A percentile compares a stretch with the other conserved stretches of the same genome.
These are phyloP conservation scores for Hylia prasina DNA, from an alignment of 2,113 vertebrate genomes.

Conservation along the genomic window DNA sequence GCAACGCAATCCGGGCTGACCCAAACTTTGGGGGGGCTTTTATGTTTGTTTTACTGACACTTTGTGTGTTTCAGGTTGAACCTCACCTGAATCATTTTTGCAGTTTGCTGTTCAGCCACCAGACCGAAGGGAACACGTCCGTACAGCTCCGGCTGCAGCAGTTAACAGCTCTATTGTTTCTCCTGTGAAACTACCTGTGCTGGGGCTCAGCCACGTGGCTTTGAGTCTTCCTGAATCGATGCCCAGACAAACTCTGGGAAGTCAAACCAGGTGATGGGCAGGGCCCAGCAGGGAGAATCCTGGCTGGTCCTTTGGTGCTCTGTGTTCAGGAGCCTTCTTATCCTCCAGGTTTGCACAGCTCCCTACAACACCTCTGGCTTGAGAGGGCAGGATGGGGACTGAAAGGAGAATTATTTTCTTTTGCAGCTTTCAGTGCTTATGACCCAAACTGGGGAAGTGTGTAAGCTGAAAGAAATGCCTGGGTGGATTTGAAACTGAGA, in stretches of 20 bases:
- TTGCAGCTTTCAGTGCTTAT: not conserved
- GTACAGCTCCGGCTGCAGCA: not conserved
- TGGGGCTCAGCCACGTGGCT: slow-evolving; percentile 8
- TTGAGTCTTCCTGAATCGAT: not conserved
- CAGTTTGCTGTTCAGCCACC: not conserved
- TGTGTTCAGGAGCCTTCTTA: not conserved
- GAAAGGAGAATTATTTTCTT: not conserved
- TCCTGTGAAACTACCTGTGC: slow-evolving; percentile 32
- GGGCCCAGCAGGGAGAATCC: not conserved
- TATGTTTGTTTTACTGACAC: not conserved
- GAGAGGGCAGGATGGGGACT: not conserved
- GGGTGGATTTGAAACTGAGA: not conserved
- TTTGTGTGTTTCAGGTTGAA: not conserved
- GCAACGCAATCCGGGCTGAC: not conserved
- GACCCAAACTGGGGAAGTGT: not conserved
- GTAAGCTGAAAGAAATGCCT: not conserved
- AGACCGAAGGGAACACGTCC: not conserved
- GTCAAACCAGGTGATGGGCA: not conserved
- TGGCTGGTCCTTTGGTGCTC: not conserved
- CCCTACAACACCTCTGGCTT: not conserved
- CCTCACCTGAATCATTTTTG: not conserved
- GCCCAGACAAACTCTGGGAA: slow-evolving; percentile 11
- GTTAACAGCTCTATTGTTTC: slow-evolving; percentile 30
- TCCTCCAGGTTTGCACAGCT: not conserved
- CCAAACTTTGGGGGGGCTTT: not conserved